These are phyloP conservation scores for Cryptotis parvus DNA, from an alignment of 2,113 vertebrate genomes.

Conservation along the genomic window DNA sequence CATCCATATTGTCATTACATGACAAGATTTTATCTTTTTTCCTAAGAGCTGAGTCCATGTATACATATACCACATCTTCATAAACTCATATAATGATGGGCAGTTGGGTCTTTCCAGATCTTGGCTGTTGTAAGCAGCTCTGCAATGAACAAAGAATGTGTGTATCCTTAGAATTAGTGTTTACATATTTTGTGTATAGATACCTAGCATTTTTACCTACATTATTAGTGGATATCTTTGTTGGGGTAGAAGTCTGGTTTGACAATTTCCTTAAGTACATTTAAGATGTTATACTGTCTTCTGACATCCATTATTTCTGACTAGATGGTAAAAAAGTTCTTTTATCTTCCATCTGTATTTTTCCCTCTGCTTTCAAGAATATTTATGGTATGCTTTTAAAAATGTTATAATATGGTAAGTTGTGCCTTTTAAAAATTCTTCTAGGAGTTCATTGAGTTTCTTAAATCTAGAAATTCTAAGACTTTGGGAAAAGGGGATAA, in stretches of 20 bases:
- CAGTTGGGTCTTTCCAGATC: too few species aligned
- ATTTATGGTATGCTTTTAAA: neutral
- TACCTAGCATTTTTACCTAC: neutral
- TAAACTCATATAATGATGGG: too few species aligned
- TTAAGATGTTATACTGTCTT: neutral
- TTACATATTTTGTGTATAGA: too few species aligned
- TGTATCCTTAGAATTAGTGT: too few species aligned
- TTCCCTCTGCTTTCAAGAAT: neutral
- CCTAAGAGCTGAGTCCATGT: too few species aligned
- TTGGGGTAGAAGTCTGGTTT: neutral
- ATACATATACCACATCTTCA: too few species aligned
- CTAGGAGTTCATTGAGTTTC: neutral
- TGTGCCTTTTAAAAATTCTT: neutral
- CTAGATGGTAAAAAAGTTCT: neutral
- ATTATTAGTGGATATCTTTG: neutral
- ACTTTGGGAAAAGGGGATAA: neutral
- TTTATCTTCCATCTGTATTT: neutral
- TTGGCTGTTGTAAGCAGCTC: too few species aligned
- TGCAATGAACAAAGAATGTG: too few species aligned
- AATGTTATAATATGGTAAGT: too few species aligned
- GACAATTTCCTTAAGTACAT: neutral
- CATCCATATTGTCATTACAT: too few species aligned
- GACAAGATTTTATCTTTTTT: too few species aligned
- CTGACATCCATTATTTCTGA: neutral
- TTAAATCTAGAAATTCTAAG: neutral